These are phyloP conservation scores for Philypnodon macrostomus DNA, from an alignment of 2,797 vertebrate species.

Conservation along the genomic window DNA sequence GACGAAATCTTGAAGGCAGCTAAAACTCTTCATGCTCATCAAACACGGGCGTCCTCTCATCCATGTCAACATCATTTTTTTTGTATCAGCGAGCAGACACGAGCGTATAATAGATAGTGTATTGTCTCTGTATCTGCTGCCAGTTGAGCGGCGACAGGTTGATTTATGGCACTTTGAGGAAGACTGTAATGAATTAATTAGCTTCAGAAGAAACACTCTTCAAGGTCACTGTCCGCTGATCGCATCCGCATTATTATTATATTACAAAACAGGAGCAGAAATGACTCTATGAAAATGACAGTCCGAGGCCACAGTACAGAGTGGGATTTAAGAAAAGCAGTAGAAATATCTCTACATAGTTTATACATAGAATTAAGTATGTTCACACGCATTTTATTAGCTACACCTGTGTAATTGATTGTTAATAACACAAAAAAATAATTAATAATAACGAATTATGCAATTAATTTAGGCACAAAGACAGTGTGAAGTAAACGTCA, in stretches of 20 bases:
- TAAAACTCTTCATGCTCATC: constrained; percentile 43
- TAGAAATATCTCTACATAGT: too few species aligned
- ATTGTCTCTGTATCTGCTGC: constrained; percentile 53
- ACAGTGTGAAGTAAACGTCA: too few species aligned
- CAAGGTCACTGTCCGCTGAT: constrained; percentile 56
- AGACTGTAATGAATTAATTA: constrained; percentile 59
- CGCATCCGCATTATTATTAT: constrained; percentile 28
- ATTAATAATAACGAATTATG: too few species aligned
- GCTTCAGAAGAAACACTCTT: constrained; percentile 50
- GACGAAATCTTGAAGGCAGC: constrained; percentile 19
- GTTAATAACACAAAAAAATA: too few species aligned
- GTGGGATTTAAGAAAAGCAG: background rate
- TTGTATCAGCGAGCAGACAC: constrained; percentile 49
- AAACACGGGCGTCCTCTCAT: constrained; percentile 17
- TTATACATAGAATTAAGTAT: too few species aligned
- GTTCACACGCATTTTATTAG: background rate
- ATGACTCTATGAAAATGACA: constrained; percentile 20
- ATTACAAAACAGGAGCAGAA: constrained; percentile 15
- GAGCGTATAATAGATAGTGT: constrained; percentile 49
- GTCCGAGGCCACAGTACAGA: constrained; percentile 5
- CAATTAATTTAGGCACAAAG: too few species aligned
- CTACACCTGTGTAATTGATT: too few species aligned
- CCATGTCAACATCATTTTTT: constrained; percentile 34
- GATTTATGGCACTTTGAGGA: constrained; percentile 64
- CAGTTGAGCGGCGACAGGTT: constrained; percentile 52